Evolutionary conservation across 53 echinoderm and acorn worm species (phyloP).

Genomic region (Luidia sarsii): DNA sequence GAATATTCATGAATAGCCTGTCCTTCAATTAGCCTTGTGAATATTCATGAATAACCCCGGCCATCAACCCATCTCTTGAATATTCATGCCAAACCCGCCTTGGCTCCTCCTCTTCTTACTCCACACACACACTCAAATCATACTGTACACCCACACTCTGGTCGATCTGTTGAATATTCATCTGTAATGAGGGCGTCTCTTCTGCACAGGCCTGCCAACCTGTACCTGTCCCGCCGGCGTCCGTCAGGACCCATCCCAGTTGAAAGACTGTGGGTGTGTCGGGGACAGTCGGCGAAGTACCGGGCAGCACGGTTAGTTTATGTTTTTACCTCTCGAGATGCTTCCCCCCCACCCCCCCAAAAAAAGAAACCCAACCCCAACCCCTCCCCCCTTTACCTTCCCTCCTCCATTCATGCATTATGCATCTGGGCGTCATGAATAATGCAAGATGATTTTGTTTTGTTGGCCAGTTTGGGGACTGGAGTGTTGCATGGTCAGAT

Average conservation of each 20-base stretch:
- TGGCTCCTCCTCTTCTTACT: too few species aligned
- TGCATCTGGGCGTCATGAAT: too few species aligned
- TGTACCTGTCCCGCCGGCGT: conserved; percentile 24
- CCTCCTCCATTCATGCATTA: too few species aligned
- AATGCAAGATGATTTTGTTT: too few species aligned
- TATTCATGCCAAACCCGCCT: too few species aligned
- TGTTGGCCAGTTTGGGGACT: too few species aligned
- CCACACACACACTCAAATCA: neutral
- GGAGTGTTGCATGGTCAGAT: too few species aligned
- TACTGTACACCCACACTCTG: neutral
- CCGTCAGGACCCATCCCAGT: conserved; percentile 38
- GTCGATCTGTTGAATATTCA: conserved; percentile 31
- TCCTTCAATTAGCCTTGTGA: too few species aligned
- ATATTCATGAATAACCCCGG: too few species aligned
- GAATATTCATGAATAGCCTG: too few species aligned
- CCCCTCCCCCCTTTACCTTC: too few species aligned
- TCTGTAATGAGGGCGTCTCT: neutral
- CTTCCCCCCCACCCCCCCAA: neutral
- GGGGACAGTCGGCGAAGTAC: conserved; percentile 8
- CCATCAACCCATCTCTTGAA: too few species aligned
- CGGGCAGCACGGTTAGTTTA: conserved; percentile 27
- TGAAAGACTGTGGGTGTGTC: conserved; percentile 36
- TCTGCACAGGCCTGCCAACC: conserved; percentile 33
- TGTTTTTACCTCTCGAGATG: neutral
- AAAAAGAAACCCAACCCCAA: neutral